Base-by-base conservation (phyloP, 2,113 vertebrate genomes). In the Falcunculus frontatus region DNA sequence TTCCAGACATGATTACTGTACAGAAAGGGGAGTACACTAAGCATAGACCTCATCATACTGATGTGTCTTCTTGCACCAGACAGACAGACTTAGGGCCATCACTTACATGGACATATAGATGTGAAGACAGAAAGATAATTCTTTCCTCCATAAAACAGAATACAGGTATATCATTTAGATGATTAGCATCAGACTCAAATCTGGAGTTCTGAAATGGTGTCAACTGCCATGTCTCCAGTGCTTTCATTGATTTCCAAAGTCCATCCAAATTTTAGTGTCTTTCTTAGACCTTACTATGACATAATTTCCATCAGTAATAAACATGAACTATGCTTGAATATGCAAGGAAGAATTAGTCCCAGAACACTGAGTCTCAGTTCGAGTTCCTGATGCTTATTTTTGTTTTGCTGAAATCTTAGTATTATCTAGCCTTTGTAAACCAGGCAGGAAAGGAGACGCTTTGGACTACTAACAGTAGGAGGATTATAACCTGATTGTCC, bases 51-150 rank as follows among this genome's bases (percentile, higher is more conserved):
- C 7, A 10, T 37, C 22, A 68, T 5, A 39, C 44, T 60, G 35
- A 55, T 20, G 17, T 22, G 8, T 65, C 23, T 49, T 62, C 22
- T 33, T 5, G 13, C 4, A 84, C 22, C 55, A 55, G 27, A 10
- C 1, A 3, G 23, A 86, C 8, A 70, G 3, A 30, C 16, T n/a
- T 47, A 29, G 10, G 11, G 39, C 13, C 11, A 37, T 32, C 32
- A 47, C 10, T 49, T 37, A 27, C 7, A 55, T 3, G 30, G n/a
- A 37, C 19, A 29, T 0, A 0, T 8, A 20, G 22, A 35, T 9
- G 2, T 53, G 29, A 83, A 76, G 52, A 89, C 10, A 57, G 39
- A 79, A 68, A 59, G 15, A 33, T 11, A 55, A n/a, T 42, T 87
- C 6, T 42, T 89, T 52, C 11, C 18, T 59, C 23, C 33, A 4